Percentiles rank a stretch among this genome's conserved stretches.
phyloP scores from a whole-genome alignment of 1,140 invertebrate genomes.

The Cataglyphis hispanica region DNA sequence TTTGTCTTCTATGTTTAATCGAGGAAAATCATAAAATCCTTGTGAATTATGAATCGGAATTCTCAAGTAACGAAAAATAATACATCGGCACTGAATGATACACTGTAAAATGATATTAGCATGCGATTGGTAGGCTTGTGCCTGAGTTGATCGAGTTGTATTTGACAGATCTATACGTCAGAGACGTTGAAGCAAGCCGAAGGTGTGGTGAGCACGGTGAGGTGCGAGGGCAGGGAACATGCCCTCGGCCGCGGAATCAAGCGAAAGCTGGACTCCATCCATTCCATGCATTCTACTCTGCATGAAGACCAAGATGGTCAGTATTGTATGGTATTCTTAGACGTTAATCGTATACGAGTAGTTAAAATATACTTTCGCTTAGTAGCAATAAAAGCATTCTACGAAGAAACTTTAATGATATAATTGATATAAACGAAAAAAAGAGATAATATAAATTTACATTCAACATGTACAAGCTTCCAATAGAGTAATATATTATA shows the following conservation, averaged over 20 bases:
- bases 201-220: constrained; percentile 86
- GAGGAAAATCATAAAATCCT: constrained; percentile 57
- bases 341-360: constrained; percentile 73
- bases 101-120: constrained; percentile 76
- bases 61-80: constrained; percentile 42
- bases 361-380: constrained; percentile 44
- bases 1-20: constrained; percentile 55
- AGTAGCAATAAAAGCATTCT: constrained; percentile 36
- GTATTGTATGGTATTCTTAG: constrained; percentile 85
- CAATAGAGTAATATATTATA: constrained; percentile 14
- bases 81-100: constrained; percentile 58
- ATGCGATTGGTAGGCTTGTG: constrained; percentile 84
- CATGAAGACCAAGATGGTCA: constrained; percentile 87
- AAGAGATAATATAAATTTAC: background rate
- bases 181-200: constrained; percentile 85
- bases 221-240: constrained; percentile 85
- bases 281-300: constrained; percentile 86
- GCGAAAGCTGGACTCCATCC: constrained; percentile 87
- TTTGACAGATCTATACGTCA: constrained; percentile 87
- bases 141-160: constrained; percentile 86
- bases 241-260: constrained; percentile 86
- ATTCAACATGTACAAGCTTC: background rate
- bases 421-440: background rate
- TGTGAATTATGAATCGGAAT: constrained; percentile 20
- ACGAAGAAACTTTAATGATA: constrained; percentile 37